Percentiles rank a stretch among this genome's conserved stretches.
Conservation (phyloP, 2,888 invertebrate genomes). For the Drosophila picticornis region DNA sequence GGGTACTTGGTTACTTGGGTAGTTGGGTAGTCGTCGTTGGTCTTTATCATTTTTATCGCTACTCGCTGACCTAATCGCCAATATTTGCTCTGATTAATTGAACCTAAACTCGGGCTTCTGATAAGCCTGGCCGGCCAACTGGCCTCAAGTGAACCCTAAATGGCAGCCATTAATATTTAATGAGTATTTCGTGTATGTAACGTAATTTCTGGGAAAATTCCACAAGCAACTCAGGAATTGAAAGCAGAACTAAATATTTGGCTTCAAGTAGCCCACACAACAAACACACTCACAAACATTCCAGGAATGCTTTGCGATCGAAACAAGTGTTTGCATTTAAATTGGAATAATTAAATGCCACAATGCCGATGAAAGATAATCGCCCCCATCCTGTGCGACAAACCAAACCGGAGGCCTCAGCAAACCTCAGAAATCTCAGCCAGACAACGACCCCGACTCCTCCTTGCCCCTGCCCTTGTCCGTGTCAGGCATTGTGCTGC, state of each 20-base stretch:
- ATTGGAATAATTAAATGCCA: constrained; percentile 79
- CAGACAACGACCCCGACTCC: constrained; percentile 50
- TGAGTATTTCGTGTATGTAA: constrained; percentile 19
- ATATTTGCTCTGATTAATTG: constrained; percentile 70
- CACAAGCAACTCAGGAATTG: not conserved
- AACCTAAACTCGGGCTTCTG: constrained; percentile 14
- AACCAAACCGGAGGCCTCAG: constrained; percentile 6
- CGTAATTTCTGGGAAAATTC: constrained; percentile 19
- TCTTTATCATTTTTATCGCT: constrained; percentile 51
- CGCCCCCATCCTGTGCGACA: constrained; percentile 64
- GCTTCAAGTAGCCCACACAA: constrained; percentile 8
- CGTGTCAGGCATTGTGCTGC: constrained; percentile 23
- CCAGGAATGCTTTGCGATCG: constrained; percentile 40
- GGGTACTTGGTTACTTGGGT: not conserved
- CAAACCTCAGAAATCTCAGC: constrained; percentile 9
- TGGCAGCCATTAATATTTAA: constrained; percentile 30
- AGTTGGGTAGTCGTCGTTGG: not conserved
- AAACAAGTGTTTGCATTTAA: constrained; percentile 72
- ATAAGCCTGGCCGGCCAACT: constrained; percentile 44
- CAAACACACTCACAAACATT: constrained; percentile 10
- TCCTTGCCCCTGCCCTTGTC: not conserved
- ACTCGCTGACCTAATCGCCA: constrained; percentile 72
- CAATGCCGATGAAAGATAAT: constrained; percentile 46
- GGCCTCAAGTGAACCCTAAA: constrained; percentile 47
- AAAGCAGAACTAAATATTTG: not conserved